A percentile compares a stretch with the other conserved stretches of the same genome.
Conservation (phyloP, 1,140 invertebrate species). For the Ceratosolen fusciceps region DNA sequence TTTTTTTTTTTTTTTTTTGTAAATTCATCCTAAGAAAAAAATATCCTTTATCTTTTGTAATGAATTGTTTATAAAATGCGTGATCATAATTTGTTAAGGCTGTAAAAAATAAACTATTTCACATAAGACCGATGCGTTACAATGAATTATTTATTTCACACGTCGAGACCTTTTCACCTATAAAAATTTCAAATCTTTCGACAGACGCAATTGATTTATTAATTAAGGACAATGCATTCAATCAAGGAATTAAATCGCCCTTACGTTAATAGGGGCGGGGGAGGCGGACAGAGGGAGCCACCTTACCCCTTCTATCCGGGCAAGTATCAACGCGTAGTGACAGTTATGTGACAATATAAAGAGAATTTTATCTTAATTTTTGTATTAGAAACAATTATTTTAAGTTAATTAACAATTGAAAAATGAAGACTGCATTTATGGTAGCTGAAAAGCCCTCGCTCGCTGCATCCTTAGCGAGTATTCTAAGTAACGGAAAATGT, state of each 20-base stretch:
- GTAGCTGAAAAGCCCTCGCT: conserved; percentile 99
- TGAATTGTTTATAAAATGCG: conserved; percentile 40
- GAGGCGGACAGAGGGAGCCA: conserved; percentile 10
- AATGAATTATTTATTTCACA: neutral
- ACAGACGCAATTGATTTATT: neutral
- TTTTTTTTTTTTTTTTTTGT: too few species aligned
- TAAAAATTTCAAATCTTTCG: neutral
- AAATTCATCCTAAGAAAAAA: conserved; percentile 46
- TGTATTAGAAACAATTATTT: conserved; percentile 43
- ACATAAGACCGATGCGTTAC: conserved; percentile 36
- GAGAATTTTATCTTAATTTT: conserved; percentile 29
- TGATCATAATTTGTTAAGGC: conserved; percentile 49
- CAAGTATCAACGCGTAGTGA: conserved; percentile 19
- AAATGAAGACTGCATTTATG: conserved; percentile 96
- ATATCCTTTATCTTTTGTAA: conserved; percentile 46
- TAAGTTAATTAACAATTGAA: conserved; percentile 50
- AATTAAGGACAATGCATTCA: neutral
- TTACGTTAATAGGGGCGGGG: too few species aligned
- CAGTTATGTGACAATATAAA: conserved; percentile 45
- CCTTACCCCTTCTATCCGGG: neutral
- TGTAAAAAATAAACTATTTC: conserved; percentile 50
- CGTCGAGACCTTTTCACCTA: neutral
- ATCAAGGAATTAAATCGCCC: too few species aligned
- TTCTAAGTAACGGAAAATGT: conserved; percentile 91
- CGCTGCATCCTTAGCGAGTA: conserved; percentile 93